Evolutionary conservation across 2,888 invertebrate genomes (phyloP), one percentile per base, ranked within the genome.

Genomic region (Opisthograptis luteolata): DNA sequence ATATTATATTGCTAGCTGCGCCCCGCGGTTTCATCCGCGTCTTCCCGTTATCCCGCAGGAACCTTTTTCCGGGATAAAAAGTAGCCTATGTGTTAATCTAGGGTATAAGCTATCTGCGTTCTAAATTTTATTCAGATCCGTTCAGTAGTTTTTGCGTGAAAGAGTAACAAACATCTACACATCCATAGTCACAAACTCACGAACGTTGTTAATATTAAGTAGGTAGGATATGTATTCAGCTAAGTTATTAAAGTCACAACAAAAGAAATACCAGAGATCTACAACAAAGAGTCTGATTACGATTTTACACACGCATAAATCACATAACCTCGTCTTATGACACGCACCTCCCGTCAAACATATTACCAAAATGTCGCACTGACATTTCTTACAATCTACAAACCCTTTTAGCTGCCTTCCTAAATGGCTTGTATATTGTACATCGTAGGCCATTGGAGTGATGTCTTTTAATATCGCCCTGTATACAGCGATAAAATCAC

Each of bases 401-500:
- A 25, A 19, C 31, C 31, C 13, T 12, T 30, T 39, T 22, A 35
- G n/a, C 17, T 19, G 12, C 2, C 24, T 1, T 27, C 41, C 27
- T 34, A 48, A 48, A 42, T 27, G 70, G 66, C 66, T 76, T 76
- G 76, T 78, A 77, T 78, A 78, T 76, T 76, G 76, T 78, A 77
- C 77, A 78, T 76, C 64, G 70, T 68, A 62, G 65, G 67, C 71
- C 53, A 64, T 72, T 62, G 66, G 64, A 75, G 70, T 76, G 68
- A 78, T 78, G 75, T 71, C 66, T 73, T 75, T 76, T 77, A 79
- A 77, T 77, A 79, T 70, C 64, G 58, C 57, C 51, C 57, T 58
- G 57, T 62, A 62, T 60, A 48, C 43, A 48, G 58, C 61, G 51
- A 57, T 64, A 66, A 63, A 37, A 49, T 32, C 36, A 37, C 43